These are phyloP conservation scores for Tyria jacobaeae DNA, from an alignment of 2,888 invertebrate species.

Conservation along the genomic window DNA sequence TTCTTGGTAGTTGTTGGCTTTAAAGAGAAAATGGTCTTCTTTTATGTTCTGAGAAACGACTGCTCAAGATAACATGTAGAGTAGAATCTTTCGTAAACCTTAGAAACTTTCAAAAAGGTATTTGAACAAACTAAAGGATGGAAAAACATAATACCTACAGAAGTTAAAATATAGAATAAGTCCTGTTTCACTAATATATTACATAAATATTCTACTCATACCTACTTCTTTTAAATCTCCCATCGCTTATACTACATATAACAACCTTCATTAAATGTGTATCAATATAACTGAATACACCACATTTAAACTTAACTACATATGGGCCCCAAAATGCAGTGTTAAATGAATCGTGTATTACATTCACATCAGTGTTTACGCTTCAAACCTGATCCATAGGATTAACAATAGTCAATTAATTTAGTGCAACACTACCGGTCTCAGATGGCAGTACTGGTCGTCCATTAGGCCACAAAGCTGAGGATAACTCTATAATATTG, in stretches of 20 bases:
- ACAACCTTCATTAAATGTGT: neutral
- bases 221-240: too few relatives aligned
- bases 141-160: too few relatives aligned
- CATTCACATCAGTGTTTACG: constrained; percentile 36
- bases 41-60: constrained; percentile 5
- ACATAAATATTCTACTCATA: too few relatives aligned
- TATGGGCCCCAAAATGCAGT: constrained; percentile 24
- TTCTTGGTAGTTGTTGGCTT: neutral
- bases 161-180: too few relatives aligned
- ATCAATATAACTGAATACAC: neutral
- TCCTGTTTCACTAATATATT: too few relatives aligned
- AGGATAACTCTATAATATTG: constrained; percentile 78
- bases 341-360: constrained; percentile 22
- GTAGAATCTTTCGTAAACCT: too few relatives aligned
- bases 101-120: too few relatives aligned
- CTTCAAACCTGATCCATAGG: constrained; percentile 49
- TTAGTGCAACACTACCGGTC: constrained; percentile 64
- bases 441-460: constrained; percentile 78
- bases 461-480: constrained; percentile 79
- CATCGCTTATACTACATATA: too few relatives aligned
- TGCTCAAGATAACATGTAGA: too few relatives aligned
- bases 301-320: neutral
- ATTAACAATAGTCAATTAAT: constrained; percentile 67
- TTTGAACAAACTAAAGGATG: too few relatives aligned
- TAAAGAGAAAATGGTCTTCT: neutral